Percentiles rank a stretch among this genome's conserved stretches.
Conservation (phyloP, 2,888 invertebrate genomes). For the Cataglyphis altisquamis region DNA sequence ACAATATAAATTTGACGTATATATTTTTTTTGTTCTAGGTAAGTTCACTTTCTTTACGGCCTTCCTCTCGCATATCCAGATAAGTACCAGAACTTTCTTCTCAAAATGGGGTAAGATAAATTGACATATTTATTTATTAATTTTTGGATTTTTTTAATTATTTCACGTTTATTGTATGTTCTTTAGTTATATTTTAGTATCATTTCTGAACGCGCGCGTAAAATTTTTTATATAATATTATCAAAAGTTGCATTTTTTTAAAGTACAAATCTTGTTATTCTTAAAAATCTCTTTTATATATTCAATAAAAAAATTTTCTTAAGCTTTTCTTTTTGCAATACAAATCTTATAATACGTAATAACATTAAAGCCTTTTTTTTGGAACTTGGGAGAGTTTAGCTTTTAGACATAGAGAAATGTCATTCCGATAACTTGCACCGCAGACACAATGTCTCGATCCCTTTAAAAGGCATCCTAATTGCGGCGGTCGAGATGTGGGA, state of each 20-base stretch:
- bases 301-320: neutral
- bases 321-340: neutral
- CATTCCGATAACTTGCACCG: constrained; percentile 30
- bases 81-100: neutral
- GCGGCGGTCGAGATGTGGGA: constrained; percentile 71
- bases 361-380: neutral
- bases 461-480: constrained; percentile 75
- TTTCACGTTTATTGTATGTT: neutral
- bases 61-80: neutral
- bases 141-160: neutral
- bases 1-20: neutral
- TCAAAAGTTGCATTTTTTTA: neutral
- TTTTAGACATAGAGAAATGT: constrained; percentile 43
- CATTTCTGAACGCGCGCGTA: neutral
- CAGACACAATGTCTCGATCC: constrained; percentile 44
- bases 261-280: neutral
- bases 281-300: neutral
- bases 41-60: constrained; percentile 1
- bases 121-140: neutral
- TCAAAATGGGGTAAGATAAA: constrained; percentile 25
- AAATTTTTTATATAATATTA: neutral
- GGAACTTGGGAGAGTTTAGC: neutral
- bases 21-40: constrained; percentile 37
- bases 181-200: neutral
- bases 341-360: neutral